phyloP scores from a whole-genome alignment of 2,113 vertebrate species.

The Mustelus asterias region DNA sequence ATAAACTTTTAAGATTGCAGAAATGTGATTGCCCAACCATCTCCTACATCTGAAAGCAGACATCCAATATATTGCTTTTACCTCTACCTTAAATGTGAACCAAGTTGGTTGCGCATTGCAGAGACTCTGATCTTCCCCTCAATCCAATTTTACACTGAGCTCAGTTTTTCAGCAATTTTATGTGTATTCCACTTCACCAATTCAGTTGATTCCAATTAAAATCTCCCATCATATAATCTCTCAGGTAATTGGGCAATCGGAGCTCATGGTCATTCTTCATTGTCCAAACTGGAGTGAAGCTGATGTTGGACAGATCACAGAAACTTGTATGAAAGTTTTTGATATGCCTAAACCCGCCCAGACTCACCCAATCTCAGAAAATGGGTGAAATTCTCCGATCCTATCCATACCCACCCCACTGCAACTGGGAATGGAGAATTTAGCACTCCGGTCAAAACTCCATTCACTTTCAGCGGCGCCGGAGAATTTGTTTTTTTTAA shows the following conservation, averaged over 20 bases:
- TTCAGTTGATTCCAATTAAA: neutral
- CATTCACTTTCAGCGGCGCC: too few relatives aligned
- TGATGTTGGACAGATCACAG: neutral
- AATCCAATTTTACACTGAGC: neutral
- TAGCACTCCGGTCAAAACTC: too few relatives aligned
- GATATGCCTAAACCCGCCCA: neutral
- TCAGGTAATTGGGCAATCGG: neutral
- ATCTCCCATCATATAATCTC: neutral
- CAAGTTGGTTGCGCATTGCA: neutral
- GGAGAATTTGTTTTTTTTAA: too few relatives aligned
- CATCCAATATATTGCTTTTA: neutral
- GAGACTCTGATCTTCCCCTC: neutral
- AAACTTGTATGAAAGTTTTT: neutral
- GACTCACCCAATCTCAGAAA: neutral
- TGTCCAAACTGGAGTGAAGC: neutral
- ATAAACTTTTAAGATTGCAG: neutral
- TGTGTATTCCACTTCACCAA: neutral
- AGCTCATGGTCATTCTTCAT: neutral
- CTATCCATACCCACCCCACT: too few relatives aligned
- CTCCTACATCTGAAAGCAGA: neutral
- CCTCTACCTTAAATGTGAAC: neutral
- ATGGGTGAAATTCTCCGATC: too few relatives aligned
- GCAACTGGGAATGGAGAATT: too few relatives aligned
- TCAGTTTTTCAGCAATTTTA: neutral
- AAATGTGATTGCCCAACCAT: neutral